Evolutionary conservation across 1,140 invertebrate genomes (phyloP), one percentile per base, ranked within the genome.

Genomic region (Cyclina sinensis): DNA sequence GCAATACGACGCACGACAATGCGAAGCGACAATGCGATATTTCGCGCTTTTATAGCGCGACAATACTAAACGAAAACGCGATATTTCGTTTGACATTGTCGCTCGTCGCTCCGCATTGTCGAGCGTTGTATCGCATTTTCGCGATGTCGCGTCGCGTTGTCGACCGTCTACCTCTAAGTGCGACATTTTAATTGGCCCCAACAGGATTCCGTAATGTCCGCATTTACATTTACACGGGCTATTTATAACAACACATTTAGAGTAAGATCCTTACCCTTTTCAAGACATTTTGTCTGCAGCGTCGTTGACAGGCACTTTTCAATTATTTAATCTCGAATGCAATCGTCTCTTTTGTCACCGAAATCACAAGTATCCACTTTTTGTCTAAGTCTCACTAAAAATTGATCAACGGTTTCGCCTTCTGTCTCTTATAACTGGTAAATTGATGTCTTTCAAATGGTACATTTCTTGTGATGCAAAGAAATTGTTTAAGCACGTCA

Each of bases 281-380:
- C 79, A 18, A 84, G 37, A 7, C 80, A 30, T 86, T 84, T 90
- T 35, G 51, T 90, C 39, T 83, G 46, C 48, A 87, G 35, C 14
- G 11, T 35, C 0, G 24, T 54, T 37, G 74, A 89, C 3, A 5
- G 12, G 46, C 88, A 70, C 39, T 84, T 86, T 24, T 79, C 88
- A n/a, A 88, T 88, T 11, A 86, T 78, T n/a, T 91, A 68, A 16
- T 86, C 83, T 9, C 90, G 9, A n/a, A 91, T 90, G 39, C 57
- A 32, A 18, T 84, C 79, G 16, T 79, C n/a, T 35, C 21, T 27
- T 12, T 3, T 18, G n/a, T 76, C 70, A 16, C n/a, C 35, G 65
- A 91, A 91, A 30, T 86, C 54, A 89, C 89, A 91, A 18, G 30
- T 37, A 35, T 62, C 46, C 0, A 80, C 48, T 65, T 62, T 83